phyloP scores from a whole-genome alignment of 2,797 vertebrate genomes.

The Tinamus major region DNA sequence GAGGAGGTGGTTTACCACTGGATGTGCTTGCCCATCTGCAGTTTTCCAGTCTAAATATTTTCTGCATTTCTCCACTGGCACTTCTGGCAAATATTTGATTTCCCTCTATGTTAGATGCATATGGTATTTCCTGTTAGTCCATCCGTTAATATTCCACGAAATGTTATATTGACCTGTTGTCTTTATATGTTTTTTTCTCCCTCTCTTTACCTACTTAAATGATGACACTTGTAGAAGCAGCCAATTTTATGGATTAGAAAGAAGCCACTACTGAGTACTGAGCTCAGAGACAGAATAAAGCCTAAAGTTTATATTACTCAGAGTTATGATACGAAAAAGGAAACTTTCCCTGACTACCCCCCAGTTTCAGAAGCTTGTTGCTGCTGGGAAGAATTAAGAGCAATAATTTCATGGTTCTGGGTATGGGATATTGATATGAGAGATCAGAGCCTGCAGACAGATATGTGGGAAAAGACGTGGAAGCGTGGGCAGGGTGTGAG shows the following conservation, averaged over 20 bases:
- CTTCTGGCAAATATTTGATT: slow-evolving; percentile 61
- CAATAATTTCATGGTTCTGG: background rate
- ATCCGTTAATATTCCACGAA: slow-evolving; percentile 26
- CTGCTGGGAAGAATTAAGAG: background rate
- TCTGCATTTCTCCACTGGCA: slow-evolving; percentile 13
- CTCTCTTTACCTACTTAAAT: slow-evolving; percentile 20
- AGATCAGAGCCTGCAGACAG: background rate
- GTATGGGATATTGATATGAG: background rate
- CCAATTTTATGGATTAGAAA: background rate
- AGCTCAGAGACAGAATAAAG: background rate
- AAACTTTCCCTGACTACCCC: background rate
- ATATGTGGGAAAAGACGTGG: background rate
- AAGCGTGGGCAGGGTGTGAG: background rate
- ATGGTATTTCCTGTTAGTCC: background rate
- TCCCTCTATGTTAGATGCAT: background rate
- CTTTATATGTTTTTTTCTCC: background rate
- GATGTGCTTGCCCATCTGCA: slow-evolving; percentile 41
- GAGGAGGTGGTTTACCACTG: slow-evolving; percentile 41
- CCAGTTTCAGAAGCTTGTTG: background rate
- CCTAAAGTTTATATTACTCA: background rate
- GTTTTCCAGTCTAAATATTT: slow-evolving; percentile 57
- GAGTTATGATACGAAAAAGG: background rate
- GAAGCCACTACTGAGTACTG: background rate
- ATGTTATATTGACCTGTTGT: background rate
- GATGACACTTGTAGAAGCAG: background rate